Evolutionary conservation across 2,113 vertebrate species (phyloP).

Genomic region (Gallinago media): DNA sequence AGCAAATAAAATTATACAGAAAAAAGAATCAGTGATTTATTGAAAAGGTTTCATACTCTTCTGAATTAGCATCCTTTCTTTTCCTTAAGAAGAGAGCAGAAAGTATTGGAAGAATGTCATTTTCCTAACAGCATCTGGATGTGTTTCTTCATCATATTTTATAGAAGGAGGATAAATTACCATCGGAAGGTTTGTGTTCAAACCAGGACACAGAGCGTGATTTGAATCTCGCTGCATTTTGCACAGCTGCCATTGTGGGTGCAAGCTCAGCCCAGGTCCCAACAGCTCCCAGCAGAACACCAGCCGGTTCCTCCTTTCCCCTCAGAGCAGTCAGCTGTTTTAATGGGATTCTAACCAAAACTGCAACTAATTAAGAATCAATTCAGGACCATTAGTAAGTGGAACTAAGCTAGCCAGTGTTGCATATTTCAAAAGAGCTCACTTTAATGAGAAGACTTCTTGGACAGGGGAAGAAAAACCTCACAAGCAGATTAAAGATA

Average conservation of each 20-base stretch:
- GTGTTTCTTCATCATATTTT: slow-evolving; percentile 76
- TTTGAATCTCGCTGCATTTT: slow-evolving; percentile 72
- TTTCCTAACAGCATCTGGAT: slow-evolving; percentile 70
- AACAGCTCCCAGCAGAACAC: slow-evolving; percentile 17
- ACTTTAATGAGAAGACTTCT: slow-evolving; percentile 90
- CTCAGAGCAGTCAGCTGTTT: slow-evolving; percentile 74
- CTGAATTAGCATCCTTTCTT: slow-evolving; percentile 71
- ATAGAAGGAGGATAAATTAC: slow-evolving; percentile 75
- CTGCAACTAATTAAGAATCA: slow-evolving; percentile 99
- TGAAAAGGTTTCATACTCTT: slow-evolving; percentile 45
- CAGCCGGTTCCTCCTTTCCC: slow-evolving; percentile 22
- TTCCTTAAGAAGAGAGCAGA: slow-evolving; percentile 65
- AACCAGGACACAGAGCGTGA: slow-evolving; percentile 49
- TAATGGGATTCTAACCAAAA: slow-evolving; percentile 92
- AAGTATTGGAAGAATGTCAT: slow-evolving; percentile 60
- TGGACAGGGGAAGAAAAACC: slow-evolving; percentile 68
- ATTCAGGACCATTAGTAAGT: slow-evolving; percentile 94
- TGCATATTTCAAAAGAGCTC: slow-evolving; percentile 91
- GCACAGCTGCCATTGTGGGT: slow-evolving; percentile 39
- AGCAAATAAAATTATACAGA: slow-evolving; percentile 36
- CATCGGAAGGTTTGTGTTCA: slow-evolving; percentile 62
- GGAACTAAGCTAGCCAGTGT: slow-evolving; percentile 86
- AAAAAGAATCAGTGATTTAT: slow-evolving; percentile 49
- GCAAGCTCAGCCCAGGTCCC: slow-evolving; percentile 31
- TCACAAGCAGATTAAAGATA: slow-evolving; percentile 89